These are phyloP conservation scores for Oscarella lobularis DNA, from an alignment of 37 sponge, comb jelly and placozoan species.

Conservation along the genomic window DNA sequence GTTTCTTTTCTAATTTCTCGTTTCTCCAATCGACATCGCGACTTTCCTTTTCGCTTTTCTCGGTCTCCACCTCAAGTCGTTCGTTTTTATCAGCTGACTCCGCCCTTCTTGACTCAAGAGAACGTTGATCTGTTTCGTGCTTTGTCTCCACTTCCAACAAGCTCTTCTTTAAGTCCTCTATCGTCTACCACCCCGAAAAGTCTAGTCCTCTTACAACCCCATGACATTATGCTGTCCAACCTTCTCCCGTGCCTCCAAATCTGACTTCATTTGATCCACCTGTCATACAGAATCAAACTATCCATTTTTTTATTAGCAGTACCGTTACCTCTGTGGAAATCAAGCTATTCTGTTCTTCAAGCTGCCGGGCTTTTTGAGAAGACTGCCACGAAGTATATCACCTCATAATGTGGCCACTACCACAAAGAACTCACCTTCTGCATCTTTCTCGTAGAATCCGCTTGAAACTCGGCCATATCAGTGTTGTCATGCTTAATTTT, in stretches of 20 bases:
- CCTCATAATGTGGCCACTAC: background rate
- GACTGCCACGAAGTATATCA: background rate
- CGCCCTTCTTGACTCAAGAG: background rate
- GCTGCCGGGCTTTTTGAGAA: background rate
- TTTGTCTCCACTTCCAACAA: too few species aligned
- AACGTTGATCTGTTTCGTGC: background rate
- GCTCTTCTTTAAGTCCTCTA: too few species aligned
- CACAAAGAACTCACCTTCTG: background rate
- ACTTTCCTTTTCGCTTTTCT: background rate
- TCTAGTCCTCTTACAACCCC: too few species aligned
- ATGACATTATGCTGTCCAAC: too few species aligned
- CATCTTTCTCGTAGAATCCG: background rate
- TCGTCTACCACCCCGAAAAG: too few species aligned
- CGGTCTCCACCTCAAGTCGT: background rate
- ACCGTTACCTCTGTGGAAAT: too few species aligned
- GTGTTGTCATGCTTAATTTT: background rate
- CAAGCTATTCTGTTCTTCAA: background rate
- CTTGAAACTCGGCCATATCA: background rate
- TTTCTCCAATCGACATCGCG: background rate
- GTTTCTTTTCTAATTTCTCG: background rate
- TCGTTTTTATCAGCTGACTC: background rate
- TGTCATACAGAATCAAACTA: too few species aligned
- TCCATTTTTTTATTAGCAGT: too few species aligned
- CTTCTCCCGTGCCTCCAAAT: too few species aligned
- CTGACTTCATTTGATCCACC: too few species aligned